Evolutionary conservation across 1,140 invertebrate species (phyloP), one percentile per base, ranked within the genome.

Genomic region (Aphidius gifuensis): DNA sequence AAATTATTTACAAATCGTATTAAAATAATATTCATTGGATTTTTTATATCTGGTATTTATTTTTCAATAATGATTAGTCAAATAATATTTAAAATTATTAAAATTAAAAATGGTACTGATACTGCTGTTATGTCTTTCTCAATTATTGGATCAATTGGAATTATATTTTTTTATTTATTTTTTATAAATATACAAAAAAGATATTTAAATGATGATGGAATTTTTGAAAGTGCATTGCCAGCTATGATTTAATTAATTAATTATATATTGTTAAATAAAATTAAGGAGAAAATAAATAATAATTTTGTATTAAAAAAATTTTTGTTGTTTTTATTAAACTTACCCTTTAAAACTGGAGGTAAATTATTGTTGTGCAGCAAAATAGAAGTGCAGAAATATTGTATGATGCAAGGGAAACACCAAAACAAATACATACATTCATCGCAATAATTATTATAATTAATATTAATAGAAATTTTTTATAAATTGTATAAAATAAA

Each of bases 271-370:
- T 16, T 16, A 16, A 16, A 16, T 16, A 16, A 16, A 16, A 16
- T 16, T 16, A 16, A 16, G 16, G 42, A 50, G 49, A 48, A 47
- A 59, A 53, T 49, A 59, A 40, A 59, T 60, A 60, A 51, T 60
- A 38, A 54, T 58, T 62, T 61, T 45, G 38, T 38, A 47, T 60
- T n/a, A n/a, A n/a, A 16, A 16, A 16, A 16, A 16, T 32, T 32
- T 32, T 32, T 3, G 1, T 32, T 32, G 23, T 32, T 32, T 16
- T 65, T 60, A 56, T 60, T 62, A 45, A 66, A 80, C 78, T 80
- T 73, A 80, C 78, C 78, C 78, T 70, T 79, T 80, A 69, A 79
- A 80, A 62, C 78, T 80, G 77, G 67, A 68, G 60, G 64, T 70
- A 64, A 71, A 68, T 70, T 77, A 66, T 68, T 71, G 71, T 64